These are phyloP conservation scores for Aquatica leii DNA, from an alignment of 2,888 invertebrate species.

Conservation along the genomic window DNA sequence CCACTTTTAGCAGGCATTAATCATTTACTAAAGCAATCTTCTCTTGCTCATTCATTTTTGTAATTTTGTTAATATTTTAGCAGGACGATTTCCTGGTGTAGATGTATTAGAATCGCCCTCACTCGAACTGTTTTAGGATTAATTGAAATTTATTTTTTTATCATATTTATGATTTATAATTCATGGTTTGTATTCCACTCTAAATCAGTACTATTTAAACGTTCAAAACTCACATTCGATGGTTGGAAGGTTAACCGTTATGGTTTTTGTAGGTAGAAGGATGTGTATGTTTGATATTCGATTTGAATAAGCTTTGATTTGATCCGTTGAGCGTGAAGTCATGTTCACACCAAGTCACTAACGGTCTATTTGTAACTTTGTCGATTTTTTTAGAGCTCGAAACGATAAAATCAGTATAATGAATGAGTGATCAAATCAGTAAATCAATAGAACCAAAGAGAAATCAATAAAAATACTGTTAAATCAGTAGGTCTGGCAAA, in stretches of 20 bases:
- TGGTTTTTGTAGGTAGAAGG: background rate
- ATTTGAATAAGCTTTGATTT: background rate
- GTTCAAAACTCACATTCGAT: background rate
- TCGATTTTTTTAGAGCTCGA: slow-evolving; percentile 1
- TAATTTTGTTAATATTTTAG: slow-evolving; percentile 1
- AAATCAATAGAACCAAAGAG: background rate
- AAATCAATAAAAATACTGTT: background rate
- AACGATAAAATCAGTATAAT: slow-evolving; percentile 5
- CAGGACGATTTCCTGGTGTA: background rate
- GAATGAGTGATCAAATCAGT: slow-evolving; percentile 1
- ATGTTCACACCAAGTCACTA: slow-evolving; percentile 2
- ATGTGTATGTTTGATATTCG: background rate
- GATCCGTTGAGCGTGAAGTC: background rate
- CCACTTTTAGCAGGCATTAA: slow-evolving; percentile 5
- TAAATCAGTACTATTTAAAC: slow-evolving; percentile 1
- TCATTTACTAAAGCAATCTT: slow-evolving; percentile 1
- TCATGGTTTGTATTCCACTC: slow-evolving; percentile 2
- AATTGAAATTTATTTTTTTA: slow-evolving; percentile 2
- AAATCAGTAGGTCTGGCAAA: slow-evolving; percentile 3
- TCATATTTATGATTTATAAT: background rate
- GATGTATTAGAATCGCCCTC: background rate
- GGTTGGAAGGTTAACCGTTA: background rate
- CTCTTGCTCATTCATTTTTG: background rate
- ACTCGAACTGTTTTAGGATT: slow-evolving; percentile 2
- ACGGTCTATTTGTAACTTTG: background rate